Base-by-base conservation (phyloP, 2,113 vertebrate species). In the Xiphophorus maculatus region DNA sequence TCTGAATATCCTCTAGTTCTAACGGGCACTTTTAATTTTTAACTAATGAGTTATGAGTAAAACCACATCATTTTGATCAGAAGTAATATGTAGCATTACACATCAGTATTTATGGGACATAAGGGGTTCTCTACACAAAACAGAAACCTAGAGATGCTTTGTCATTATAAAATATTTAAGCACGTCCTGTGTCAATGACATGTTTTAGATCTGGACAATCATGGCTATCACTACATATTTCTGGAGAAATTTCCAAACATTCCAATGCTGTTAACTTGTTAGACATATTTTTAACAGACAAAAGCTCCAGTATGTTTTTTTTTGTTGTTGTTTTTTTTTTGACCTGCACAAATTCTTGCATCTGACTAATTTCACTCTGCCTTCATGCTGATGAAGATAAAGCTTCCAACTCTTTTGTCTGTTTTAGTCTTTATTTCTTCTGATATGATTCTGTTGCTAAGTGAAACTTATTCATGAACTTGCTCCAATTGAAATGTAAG, bases 391-490 rank as follows among this genome's bases (percentile, higher is more conserved):
- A 25, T 37, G 60, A 25, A 19, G 40, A 13, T 60, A 32, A 74
- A 11, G 33, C 54, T 32, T 14, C 32, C 22, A 28, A 11, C 60
- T 42, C 0, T 65, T 0, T 48, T 5, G 11, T 64, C 14, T 58
- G 14, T 71, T 33, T 5, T 25, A 62, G n/a, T n/a, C 40, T 48
- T 48, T 48, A 48, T 58, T 58, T 25, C 17, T 66, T n/a, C 15
- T 19, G 4, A 11, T 28, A 1, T 44, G 40, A 73, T 73, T 51
- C 29, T 63, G 32, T 58, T 66, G 75, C 60, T 64, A 83, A 74
- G 74, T 35, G 25, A 60, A 37, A 61, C 77, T 80, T 42, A 69
- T 61, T 71, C 33, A 64, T 70, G 75, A 77, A 25, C 83, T 22
- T 42, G 5, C 66, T 76, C 48, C 25, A 51, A 32, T 64, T 4